Base-by-base conservation (phyloP, 1,140 invertebrate species). In the Ptiloglossa arizonensis region DNA sequence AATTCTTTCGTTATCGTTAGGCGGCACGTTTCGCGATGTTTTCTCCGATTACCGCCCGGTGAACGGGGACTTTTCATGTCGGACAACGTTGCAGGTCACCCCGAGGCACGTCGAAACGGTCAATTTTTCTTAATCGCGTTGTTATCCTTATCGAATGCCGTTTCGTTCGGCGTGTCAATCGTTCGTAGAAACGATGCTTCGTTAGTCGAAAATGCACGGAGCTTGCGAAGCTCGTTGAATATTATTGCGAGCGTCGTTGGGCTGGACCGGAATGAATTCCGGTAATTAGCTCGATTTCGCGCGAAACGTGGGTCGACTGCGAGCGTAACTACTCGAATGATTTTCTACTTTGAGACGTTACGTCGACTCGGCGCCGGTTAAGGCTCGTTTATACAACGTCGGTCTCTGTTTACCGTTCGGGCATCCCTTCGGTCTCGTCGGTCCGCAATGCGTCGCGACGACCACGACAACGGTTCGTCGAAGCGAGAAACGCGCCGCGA, bases 361-460 rank as follows among this genome's bases (percentile, higher is more conserved):
- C 5, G n/a, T n/a, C n/a, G n/a, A n/a, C n/a, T n/a, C n/a, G n/a
- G n/a, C n/a, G 11, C 38, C 59, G n/a, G 2, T 13, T 3, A 15
- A 24, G 44, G 9, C 9, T 48, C 63, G 22, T 54, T 41, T 41
- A 41, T 41, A 13, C 41, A 35, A 17, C 35, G 24, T 68, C 22
- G 9, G 19, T 8, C n/a, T 56, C 24, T 24, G 63, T 57, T 57
- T n/a, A 41, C 15, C 17, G 5, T 22, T 29, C 5, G 19, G 22
- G n/a, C 56, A 27, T 62, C 56, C 13, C 27, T 32, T 35, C n/a
- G 19, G 4, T 0, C 0, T 0, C 29, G n/a, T 6, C 52, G 59
- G 66, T 48, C 52, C 60, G 60, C 59, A 70, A 71, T 81, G 73
- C 67, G 67, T 81, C 63, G 54, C 46, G 8, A 22, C 27, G 59